Evolutionary conservation across 23 tunicate species (phyloP).

Genomic region (Diplosoma virens): DNA sequence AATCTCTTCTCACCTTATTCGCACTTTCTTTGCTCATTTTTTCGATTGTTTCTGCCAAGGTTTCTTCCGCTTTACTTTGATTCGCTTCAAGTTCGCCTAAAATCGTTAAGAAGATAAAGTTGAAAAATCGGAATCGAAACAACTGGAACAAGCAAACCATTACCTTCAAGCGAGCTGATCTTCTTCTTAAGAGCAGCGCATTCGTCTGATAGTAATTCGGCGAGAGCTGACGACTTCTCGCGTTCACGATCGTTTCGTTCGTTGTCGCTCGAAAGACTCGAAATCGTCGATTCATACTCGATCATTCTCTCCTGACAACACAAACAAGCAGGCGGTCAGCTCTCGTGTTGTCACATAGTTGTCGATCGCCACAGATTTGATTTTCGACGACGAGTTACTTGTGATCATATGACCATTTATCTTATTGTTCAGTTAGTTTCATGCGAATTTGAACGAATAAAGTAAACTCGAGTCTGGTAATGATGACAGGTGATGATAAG

Average conservation of each 20-base stretch:
- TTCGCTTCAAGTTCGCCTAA: conserved; percentile 20
- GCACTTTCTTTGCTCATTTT: conserved; percentile 39
- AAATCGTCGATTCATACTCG: not conserved
- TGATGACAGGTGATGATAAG: no score
- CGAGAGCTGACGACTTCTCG: conserved; percentile 36
- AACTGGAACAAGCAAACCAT: not conserved
- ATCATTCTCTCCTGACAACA: conserved; percentile 7
- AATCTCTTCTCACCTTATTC: conserved; percentile 20
- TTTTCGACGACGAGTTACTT: no score
- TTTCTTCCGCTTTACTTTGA: conserved; percentile 10
- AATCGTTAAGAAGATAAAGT: not conserved
- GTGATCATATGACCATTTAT: no score
- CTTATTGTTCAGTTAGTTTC: no score
- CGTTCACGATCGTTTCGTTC: conserved; percentile 14
- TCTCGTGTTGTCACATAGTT: no score
- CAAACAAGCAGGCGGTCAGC: not conserved
- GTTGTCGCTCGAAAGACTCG: conserved; percentile 1
- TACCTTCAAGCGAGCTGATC: conserved; percentile 10
- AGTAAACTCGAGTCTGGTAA: no score
- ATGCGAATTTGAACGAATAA: no score
- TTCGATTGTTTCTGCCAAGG: conserved; percentile 28
- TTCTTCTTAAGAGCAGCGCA: conserved; percentile 15
- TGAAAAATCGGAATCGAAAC: not conserved
- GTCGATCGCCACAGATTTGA: no score
- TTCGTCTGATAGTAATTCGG: conserved; percentile 32